Conservation (phyloP, 2,888 invertebrate species). For the Blastobasis lacticolella region DNA sequence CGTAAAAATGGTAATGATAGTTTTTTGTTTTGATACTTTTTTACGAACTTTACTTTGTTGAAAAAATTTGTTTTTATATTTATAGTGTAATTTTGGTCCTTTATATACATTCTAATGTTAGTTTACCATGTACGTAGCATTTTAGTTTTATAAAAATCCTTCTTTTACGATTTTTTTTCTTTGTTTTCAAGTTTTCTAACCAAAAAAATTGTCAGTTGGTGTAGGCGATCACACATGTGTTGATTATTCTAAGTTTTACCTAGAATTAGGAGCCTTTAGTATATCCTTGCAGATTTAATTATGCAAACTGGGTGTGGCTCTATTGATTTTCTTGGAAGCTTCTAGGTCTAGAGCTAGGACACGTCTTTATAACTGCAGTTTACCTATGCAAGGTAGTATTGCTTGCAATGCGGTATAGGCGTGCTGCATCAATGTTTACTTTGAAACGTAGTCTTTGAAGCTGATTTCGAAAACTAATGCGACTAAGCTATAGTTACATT, state of each 20-base stretch:
- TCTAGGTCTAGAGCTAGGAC: slow-evolving; percentile 66
- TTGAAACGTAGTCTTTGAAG: slow-evolving; percentile 9
- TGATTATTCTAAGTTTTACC: slow-evolving; percentile 46
- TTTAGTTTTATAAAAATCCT: slow-evolving; percentile 25
- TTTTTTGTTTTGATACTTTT: slow-evolving; percentile 76
- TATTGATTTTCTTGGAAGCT: slow-evolving; percentile 73
- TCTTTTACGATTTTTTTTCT: slow-evolving; percentile 57
- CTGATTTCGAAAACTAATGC: not conserved
- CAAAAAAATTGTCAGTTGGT: slow-evolving; percentile 66
- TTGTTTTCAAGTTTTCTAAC: slow-evolving; percentile 69
- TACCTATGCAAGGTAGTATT: slow-evolving; percentile 38
- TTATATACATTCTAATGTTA: slow-evolving; percentile 14
- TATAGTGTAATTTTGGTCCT: slow-evolving; percentile 20
- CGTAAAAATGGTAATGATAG: slow-evolving; percentile 73
- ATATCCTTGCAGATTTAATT: slow-evolving; percentile 48
- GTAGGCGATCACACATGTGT: slow-evolving; percentile 62
- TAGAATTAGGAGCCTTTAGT: slow-evolving; percentile 31
- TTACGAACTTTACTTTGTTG: slow-evolving; percentile 60
- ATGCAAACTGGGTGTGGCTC: slow-evolving; percentile 73
- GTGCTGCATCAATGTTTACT: slow-evolving; percentile 29
- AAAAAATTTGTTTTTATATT: slow-evolving; percentile 43
- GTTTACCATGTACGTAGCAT: slow-evolving; percentile 8
- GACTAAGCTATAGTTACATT: too few species aligned
- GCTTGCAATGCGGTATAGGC: slow-evolving; percentile 44
- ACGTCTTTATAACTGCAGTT: slow-evolving; percentile 62